Base-by-base conservation (phyloP, 64 coral and sea anemone genomes). In the Stichodactyla helianthus region DNA sequence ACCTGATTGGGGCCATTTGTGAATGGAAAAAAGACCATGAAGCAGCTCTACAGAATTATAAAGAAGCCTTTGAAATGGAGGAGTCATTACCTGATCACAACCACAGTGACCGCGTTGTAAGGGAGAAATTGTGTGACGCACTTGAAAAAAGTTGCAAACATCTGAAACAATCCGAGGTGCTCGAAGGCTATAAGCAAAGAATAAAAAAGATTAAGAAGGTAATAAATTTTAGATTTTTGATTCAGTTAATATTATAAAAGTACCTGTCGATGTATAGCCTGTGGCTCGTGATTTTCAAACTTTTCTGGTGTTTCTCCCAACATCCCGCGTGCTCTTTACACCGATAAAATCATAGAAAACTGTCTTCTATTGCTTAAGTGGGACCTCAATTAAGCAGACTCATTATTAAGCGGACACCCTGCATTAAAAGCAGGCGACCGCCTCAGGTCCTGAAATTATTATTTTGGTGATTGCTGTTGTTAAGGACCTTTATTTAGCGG, bases 1-100 rank as follows among this genome's bases (percentile, higher is more conserved):
- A 55, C 76, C 84, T 87, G 76, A 65, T 91, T 55, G 89, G 89
- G 15, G 82, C 79, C 51, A 86, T 91, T 54, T 59, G 86, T 35
- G 84, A 86, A 59, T 86, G 84, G 83, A 50, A 6, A 15, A 63
- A 86, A 65, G 85, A 91, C 16, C 0, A 51, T 7, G 7, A n/a
- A 55, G 18, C 25, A 82, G 89, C 89, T n/a, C 84, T 91, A 84
- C 61, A 87, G 58, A 87, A 64, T 50, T 70, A 86, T 50, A 58
- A 87, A 62, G 51, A 86, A 35, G 84, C 89, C 6, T 82, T 86
- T 74, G 62, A 68, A 22, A 87, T 91, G 89, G 89, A 87, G 70
- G 89, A 91, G 77, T 55, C 23, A 19, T 85, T 91, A 22, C 84
- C 84, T 35, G 70, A 87, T 18, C 59, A 85, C 16, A 86, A 91